These are phyloP conservation scores for Pogonomyrmex barbatus DNA, from an alignment of 1,140 invertebrate genomes.

Conservation along the genomic window DNA sequence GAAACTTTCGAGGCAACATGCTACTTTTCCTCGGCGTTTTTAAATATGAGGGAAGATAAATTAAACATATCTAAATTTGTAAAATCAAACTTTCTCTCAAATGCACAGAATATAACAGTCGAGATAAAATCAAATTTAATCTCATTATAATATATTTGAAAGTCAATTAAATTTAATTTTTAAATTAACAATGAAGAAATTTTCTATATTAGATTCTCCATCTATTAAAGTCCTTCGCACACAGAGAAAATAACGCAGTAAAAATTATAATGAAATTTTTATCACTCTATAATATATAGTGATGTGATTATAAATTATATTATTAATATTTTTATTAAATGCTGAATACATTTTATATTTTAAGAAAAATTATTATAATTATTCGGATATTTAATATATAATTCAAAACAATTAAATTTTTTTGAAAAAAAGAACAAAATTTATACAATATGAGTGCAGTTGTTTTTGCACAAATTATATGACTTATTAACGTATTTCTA, in stretches of 20 bases:
- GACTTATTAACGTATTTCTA: no score
- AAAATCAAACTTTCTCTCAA: neutral
- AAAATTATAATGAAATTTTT: no score
- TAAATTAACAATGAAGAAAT: neutral
- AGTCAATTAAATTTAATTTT: conserved; percentile 3
- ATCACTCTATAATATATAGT: no score
- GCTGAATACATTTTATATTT: neutral
- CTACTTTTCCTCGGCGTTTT: neutral
- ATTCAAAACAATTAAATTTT: no score
- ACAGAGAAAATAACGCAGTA: neutral
- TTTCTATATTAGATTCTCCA: neutral
- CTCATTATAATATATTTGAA: neutral
- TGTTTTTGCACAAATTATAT: no score
- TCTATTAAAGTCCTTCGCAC: neutral
- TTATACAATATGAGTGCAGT: no score
- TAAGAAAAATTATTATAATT: no score
- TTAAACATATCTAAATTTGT: neutral
- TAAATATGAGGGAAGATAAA: neutral
- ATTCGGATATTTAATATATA: no score
- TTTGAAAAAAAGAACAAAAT: no score
- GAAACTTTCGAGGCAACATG: neutral
- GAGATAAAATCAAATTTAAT: neutral
- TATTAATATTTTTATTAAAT: neutral
- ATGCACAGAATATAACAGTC: neutral
- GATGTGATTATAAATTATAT: neutral